Evolutionary conservation across 1,140 invertebrate genomes (phyloP), one percentile per base, ranked within the genome.

Genomic region (Hydropsyche tenuis): DNA sequence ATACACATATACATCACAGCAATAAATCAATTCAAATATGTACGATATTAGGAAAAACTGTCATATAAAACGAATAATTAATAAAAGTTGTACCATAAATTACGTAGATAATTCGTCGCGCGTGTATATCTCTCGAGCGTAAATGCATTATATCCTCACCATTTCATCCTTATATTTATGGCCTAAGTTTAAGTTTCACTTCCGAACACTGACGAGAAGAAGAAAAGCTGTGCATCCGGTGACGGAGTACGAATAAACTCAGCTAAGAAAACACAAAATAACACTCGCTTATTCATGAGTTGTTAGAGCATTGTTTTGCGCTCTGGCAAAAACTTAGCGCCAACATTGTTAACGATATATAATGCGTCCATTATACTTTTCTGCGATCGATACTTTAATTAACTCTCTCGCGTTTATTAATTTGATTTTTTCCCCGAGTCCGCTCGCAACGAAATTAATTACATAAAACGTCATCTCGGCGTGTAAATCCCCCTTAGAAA

Each of bases 201-300:
- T 60, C 56, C 23, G 56, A 60, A 60, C 23, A 20, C 23, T 60
- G 56, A 60, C 56, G 56, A 23, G 56, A 60, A 60, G 56, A 60
- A 60, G 56, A 60, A 60, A 60, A 60, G 56, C 56, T 60, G 56
- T 27, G 56, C 56, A 60, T 60, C 56, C 56, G 56, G 56, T 27
- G 23, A 60, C 56, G 23, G n/a, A 27, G 56, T 60, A 60, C 20
- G 23, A 60, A 60, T 60, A 60, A 60, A 60, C 56, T 60, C 56
- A 4, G 12, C 18, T 22, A 23, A 27, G 16, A 48, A 27, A 60
- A 60, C 56, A 60, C 23, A 60, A 60, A 60, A 60, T 60, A 60
- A 60, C 56, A 60, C 56, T 60, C 56, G 16, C 56, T 60, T 60
- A 60, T 60, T 60, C 56, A 60, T 60, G 56, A 60, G 22, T 60